Evolutionary conservation across 2,113 vertebrate genomes (phyloP).

Genomic region (Oriolus oriolus): DNA sequence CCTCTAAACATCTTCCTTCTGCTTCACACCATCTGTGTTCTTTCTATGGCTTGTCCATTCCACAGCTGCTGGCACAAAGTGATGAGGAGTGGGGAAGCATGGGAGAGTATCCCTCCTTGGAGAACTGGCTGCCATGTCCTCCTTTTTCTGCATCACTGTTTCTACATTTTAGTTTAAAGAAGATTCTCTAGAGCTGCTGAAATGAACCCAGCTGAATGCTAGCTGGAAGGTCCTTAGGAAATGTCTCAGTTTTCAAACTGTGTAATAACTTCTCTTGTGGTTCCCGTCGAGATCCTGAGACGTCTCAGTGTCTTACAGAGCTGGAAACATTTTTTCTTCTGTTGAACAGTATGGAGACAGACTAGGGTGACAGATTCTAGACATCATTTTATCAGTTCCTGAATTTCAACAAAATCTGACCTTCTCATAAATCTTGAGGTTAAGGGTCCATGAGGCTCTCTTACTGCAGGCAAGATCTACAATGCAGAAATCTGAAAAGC

Average conservation of each 20-base stretch:
- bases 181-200: background rate
- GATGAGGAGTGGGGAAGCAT: background rate
- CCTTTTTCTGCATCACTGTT: background rate
- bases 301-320: background rate
- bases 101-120: background rate
- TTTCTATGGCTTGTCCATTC: background rate
- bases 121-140: background rate
- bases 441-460: background rate
- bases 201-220: background rate
- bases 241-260: background rate
- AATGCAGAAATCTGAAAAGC: background rate
- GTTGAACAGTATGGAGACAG: background rate
- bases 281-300: background rate
- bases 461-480: background rate
- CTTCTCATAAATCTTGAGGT: background rate
- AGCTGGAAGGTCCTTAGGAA: background rate
- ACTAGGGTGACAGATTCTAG: background rate
- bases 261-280: background rate
- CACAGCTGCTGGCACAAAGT: background rate
- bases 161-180: background rate
- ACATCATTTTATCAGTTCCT: background rate
- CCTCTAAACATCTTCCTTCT: background rate
- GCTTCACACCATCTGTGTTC: background rate
- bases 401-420: background rate
- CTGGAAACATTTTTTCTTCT: background rate